phyloP scores from a whole-genome alignment of 1,140 invertebrate species.

The Tyrophagus putrescentiae region DNA sequence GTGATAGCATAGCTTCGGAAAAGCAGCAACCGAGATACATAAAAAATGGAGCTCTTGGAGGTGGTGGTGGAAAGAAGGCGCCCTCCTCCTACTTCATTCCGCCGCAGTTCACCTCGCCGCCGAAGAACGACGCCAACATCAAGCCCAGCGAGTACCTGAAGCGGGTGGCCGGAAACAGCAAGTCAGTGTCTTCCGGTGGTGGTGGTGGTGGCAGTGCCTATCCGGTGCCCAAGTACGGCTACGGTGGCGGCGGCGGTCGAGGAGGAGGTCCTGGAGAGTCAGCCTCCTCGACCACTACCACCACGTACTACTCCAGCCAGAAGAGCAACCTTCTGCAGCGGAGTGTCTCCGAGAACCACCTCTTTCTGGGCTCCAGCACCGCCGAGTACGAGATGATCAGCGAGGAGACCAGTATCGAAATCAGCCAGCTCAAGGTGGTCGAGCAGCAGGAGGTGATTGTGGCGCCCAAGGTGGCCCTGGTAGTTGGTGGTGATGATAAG shows the following conservation, averaged over 20 bases:
- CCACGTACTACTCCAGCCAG: neutral
- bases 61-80: constrained; percentile 32
- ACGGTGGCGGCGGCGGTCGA: no score
- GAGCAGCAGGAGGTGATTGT: neutral
- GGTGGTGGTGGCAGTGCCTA: neutral
- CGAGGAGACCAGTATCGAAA: neutral
- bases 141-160: constrained; percentile 79
- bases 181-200: neutral
- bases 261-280: neutral
- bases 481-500: neutral
- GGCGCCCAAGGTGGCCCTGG: no score
- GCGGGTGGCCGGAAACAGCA: constrained; percentile 53
- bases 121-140: constrained; percentile 55
- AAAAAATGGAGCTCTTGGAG: neutral
- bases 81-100: constrained; percentile 70
- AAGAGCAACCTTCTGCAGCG: constrained; percentile 20
- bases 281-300: neutral
- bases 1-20: neutral
- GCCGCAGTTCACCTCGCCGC: constrained; percentile 57
- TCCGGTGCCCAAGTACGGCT: neutral
- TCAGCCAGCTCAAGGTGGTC: neutral
- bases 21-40: neutral
- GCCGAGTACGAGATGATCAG: constrained; percentile 21
- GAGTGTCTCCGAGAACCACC: constrained; percentile 23
- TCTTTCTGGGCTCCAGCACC: constrained; percentile 4